Percentiles rank a stretch among this genome's conserved stretches.
These are phyloP conservation scores for Pseudorhombus dupliciocellatus DNA, from an alignment of 2,113 vertebrate species.

Conservation along the genomic window DNA sequence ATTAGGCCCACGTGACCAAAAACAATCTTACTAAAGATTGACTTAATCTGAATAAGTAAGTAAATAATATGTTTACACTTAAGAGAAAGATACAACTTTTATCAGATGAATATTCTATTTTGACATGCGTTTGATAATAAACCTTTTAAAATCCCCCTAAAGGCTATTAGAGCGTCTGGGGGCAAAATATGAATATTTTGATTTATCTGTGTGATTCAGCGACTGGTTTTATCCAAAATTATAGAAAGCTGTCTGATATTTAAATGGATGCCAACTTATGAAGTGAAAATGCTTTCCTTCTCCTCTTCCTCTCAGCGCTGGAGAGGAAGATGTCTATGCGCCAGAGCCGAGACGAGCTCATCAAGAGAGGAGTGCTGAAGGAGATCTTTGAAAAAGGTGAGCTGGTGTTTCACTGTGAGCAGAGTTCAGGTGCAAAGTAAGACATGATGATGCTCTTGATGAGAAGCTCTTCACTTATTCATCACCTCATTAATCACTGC, in stretches of 20 bases:
- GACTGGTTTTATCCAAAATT: no score
- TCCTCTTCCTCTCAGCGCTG: conserved; percentile 83
- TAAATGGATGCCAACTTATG: neutral
- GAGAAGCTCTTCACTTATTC: conserved; percentile 33
- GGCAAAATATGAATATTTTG: no score
- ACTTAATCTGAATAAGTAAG: neutral
- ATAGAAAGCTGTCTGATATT: neutral
- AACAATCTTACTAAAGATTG: neutral
- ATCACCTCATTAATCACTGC: conserved; percentile 57
- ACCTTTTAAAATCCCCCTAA: no score
- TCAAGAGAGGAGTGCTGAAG: conserved; percentile 96
- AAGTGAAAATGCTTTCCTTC: neutral
- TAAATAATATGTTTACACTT: neutral
- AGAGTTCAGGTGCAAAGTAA: neutral
- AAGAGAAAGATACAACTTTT: no score
- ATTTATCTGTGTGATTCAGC: neutral
- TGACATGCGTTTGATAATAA: no score
- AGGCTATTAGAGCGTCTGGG: no score
- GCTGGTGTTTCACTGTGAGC: conserved; percentile 35
- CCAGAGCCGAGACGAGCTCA: conserved; percentile 97
- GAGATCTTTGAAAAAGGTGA: conserved; percentile 99
- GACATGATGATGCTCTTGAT: neutral
- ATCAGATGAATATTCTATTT: no score
- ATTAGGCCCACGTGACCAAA: neutral
- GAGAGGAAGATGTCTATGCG: conserved; percentile 98